Percentiles rank a stretch among this genome's conserved stretches.
phyloP scores from a whole-genome alignment of 2,888 invertebrate genomes.

The Amphipoea oculea region DNA sequence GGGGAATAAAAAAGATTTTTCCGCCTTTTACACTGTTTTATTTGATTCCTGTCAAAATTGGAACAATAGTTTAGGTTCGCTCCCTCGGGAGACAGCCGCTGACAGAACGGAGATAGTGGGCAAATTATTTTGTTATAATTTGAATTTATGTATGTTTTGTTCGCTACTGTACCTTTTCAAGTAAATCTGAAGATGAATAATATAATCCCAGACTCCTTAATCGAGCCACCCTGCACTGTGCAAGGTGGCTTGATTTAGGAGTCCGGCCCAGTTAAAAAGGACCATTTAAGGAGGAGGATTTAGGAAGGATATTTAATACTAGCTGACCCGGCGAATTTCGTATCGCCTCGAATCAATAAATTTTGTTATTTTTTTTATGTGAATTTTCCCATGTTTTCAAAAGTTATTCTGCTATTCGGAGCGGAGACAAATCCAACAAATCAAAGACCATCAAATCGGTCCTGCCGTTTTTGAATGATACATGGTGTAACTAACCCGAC shows the following conservation, averaged over 20 bases:
- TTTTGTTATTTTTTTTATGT: no score
- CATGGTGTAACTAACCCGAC: no score
- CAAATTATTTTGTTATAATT: constrained; percentile 54
- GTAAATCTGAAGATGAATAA: neutral
- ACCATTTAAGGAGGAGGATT: no score
- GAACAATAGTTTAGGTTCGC: constrained; percentile 46
- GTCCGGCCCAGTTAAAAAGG: no score
- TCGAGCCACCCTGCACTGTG: neutral
- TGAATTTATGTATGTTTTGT: constrained; percentile 37
- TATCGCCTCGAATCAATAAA: no score
- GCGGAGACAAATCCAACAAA: no score
- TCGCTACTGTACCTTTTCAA: neutral
- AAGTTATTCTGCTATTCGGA: neutral
- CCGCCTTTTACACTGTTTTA: constrained; percentile 75
- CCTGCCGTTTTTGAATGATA: no score
- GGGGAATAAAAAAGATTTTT: constrained; percentile 83
- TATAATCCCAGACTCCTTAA: neutral
- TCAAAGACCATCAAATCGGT: no score
- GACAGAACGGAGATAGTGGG: constrained; percentile 36
- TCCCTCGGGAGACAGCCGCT: constrained; percentile 32
- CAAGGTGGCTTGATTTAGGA: neutral
- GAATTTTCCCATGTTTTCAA: no score
- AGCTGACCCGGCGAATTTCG: no score
- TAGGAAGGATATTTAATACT: no score
- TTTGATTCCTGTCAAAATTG: constrained; percentile 71